Evolutionary conservation across 1,140 invertebrate species (phyloP).

Genomic region (Ridgeia piscesae): DNA sequence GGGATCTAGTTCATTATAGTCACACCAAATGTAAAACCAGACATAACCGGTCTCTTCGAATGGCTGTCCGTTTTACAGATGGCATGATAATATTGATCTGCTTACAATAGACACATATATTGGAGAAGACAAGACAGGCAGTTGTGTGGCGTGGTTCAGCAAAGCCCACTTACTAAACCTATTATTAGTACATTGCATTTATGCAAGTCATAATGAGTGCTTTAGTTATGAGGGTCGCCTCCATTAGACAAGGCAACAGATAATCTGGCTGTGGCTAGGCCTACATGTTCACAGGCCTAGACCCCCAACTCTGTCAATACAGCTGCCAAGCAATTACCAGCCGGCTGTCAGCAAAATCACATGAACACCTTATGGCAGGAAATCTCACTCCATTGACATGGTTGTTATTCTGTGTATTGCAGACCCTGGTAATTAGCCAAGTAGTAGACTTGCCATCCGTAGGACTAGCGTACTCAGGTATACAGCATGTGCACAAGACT

Average conservation of each 20-base stretch:
- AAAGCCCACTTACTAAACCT: not conserved
- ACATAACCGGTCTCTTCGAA: not conserved
- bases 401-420: not conserved
- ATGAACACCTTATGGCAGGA: not conserved
- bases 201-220: not conserved
- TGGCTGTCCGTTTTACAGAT: not conserved
- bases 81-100: not conserved
- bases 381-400: not conserved
- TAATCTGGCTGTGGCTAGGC: not conserved
- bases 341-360: not conserved
- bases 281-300: not conserved
- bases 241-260: not conserved
- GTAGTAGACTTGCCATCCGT: too few relatives aligned
- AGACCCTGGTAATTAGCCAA: not conserved
- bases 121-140: not conserved
- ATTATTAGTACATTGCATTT: not conserved
- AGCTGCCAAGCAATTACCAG: not conserved
- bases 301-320: not conserved
- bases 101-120: not conserved
- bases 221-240: not conserved
- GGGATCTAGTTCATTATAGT: not conserved
- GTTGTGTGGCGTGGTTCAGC: not conserved
- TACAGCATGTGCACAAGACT: too few relatives aligned
- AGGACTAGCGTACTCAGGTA: too few relatives aligned
- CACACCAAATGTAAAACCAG: not conserved